Base-by-base conservation (phyloP, 1,140 invertebrate species). In the Heliconius hewitsoni region DNA sequence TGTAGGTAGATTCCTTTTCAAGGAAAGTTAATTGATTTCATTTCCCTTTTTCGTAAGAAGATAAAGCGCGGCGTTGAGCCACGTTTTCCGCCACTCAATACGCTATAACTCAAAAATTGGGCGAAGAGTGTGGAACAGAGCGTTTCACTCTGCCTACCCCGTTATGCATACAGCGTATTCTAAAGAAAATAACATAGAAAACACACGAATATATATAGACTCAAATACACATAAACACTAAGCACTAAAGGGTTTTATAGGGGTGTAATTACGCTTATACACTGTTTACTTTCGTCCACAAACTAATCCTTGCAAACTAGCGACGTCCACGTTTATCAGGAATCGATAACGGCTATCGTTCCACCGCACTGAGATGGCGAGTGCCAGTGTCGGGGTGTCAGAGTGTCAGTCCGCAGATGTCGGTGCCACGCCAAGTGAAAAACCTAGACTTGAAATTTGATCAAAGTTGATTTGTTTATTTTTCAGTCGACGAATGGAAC, bases 291-390 rank as follows among this genome's bases (percentile, higher is more conserved):
- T 76, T 76, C 60, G 60, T 70, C 60, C 74, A 76, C 74, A 18
- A 42, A 34, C 74, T 72, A 72, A 77, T 78, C 76, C 76, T 57
- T 60, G 52, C 52, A 78, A 78, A 73, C 76, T 71, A 42, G 71
- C 71, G 30, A 39, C 71, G 71, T 73, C 46, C 42, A 78, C 76
- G 77, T 46, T 34, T 34, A 46, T 76, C 74, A 46, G 27, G 37
- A 27, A 76, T 23, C 60, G 74, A 76, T 71, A 66, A 76, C 23
- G 11, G 27, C 57, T 19, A 11, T n/a, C 60, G 60, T 66, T 30
- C 23, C 23, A 66, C 23, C 23, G 60, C 23, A 66, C 23, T 27
- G 60, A 66, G 27, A 27, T 66, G 60, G 13, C 9, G 57, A 60
- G 57, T 55, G 52, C 19, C 19, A 55, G 19, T 55, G 52, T 55